phyloP scores from a whole-genome alignment of 2,888 invertebrate species.

The Dromius quadrimaculatus region DNA sequence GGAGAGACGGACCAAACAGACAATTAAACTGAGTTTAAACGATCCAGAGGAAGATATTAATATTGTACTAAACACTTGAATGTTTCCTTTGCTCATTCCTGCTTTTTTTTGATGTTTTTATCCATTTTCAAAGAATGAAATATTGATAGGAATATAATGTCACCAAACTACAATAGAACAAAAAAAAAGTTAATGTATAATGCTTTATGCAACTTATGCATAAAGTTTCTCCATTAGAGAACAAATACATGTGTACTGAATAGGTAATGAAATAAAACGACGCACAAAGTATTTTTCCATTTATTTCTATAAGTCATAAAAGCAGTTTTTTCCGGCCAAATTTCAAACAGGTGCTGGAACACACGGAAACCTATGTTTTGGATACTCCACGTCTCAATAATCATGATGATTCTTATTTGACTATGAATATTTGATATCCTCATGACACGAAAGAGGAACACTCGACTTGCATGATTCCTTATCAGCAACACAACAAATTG shows the following conservation, averaged over 20 bases:
- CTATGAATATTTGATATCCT: slow-evolving; percentile 31
- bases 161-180: too few relatives aligned
- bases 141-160: neutral
- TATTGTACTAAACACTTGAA: too few relatives aligned
- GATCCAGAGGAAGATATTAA: slow-evolving; percentile 34
- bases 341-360: slow-evolving; percentile 20
- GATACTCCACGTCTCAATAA: slow-evolving; percentile 21
- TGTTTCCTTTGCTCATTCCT: too few relatives aligned
- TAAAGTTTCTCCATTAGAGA: slow-evolving; percentile 14
- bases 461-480: neutral
- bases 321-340: slow-evolving; percentile 36
- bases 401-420: slow-evolving; percentile 37
- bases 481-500: neutral
- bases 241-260: slow-evolving; percentile 19
- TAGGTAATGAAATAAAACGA: slow-evolving; percentile 24
- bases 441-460: slow-evolving; percentile 1
- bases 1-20: slow-evolving; percentile 30
- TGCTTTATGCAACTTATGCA: neutral
- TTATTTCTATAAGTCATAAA: slow-evolving; percentile 7
- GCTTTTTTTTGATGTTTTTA: neutral
- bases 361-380: slow-evolving; percentile 42
- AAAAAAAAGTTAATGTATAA: neutral
- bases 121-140: neutral
- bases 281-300: slow-evolving; percentile 2
- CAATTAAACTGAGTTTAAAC: slow-evolving; percentile 44